Base-by-base conservation (phyloP, 2,113 vertebrate species). In the Psittacus erithacus region DNA sequence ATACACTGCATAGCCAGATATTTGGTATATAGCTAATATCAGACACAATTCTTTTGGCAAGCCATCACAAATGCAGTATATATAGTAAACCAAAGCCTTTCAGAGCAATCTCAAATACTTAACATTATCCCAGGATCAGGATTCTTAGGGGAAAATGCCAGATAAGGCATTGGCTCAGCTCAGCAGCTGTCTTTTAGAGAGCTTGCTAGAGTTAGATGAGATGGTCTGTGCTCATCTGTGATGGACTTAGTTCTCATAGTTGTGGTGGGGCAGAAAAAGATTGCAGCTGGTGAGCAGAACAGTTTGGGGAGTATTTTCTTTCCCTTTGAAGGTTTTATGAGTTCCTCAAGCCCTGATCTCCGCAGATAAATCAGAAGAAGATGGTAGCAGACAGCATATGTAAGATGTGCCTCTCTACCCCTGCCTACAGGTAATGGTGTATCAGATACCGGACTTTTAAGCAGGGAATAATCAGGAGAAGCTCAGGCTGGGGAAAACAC, bases 151-250 rank as follows among this genome's bases (percentile, higher is more conserved):
- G 24, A 16, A 85, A 90, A 50, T 60, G 71, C 46, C 24, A 64
- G 28, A 9, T 38, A 53, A 74, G 9, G 12, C 14, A 20, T 33
- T 0, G 0, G 18, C 43, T 86, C 44, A 39, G 55, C 55, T 81
- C 55, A 25, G 46, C 38, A 44, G 33, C 74, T 41, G 18, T 31
- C 28, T 85, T 82, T 9, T 39, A 38, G 39, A 82, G 68, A 93
- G 35, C 27, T 75, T 77, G 33, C 13, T 71, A 35, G 55, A 22
- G 14, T 20, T 55, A 88, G 27, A 47, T 16, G 31, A 47, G 67
- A 8, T 18, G 5, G 4, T 53, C 67, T 85, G 39, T 65, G 39
- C 29, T 88, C 35, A 17, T 35, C 27, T 82, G 13, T 46, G 25
- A 41, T 49, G 31, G 67, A 38, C 17, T 4, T 67, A 59, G 7